These are phyloP conservation scores for Saxidomus purpurata DNA, from an alignment of 1,140 invertebrate genomes.

Conservation along the genomic window DNA sequence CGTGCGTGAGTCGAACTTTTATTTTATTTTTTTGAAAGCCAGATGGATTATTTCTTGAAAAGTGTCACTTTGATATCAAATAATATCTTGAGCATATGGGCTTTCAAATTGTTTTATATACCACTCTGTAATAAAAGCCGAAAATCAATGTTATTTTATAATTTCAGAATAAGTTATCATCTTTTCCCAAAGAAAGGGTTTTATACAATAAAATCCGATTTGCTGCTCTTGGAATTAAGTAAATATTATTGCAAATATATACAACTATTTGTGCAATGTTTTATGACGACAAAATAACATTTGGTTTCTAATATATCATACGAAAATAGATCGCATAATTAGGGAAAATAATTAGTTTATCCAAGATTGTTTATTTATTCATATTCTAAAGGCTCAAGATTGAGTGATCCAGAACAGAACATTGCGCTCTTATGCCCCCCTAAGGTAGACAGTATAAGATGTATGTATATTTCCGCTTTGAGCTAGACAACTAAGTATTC, in stretches of 20 bases:
- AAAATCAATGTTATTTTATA: slow-evolving; percentile 28
- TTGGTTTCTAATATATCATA: not conserved
- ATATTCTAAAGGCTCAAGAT: no score
- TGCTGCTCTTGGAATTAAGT: not conserved
- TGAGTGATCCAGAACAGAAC: no score
- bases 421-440: no score
- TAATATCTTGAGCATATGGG: no score
- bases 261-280: not conserved
- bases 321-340: not conserved
- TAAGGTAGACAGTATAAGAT: no score
- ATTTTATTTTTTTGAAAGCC: no score
- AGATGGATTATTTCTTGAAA: no score
- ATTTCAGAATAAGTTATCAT: not conserved
- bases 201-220: not conserved
- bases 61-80: no score
- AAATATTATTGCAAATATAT: not conserved
- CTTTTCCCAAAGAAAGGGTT: not conserved
- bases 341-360: not conserved
- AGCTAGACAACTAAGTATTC: no score
- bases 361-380: not conserved
- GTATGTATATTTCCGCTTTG: no score
- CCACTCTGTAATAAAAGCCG: not conserved
- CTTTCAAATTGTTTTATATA: no score
- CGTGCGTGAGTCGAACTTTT: no score
- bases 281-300: not conserved